Conservation (phyloP, 2,797 vertebrate genomes). For the Halcyon badia region DNA sequence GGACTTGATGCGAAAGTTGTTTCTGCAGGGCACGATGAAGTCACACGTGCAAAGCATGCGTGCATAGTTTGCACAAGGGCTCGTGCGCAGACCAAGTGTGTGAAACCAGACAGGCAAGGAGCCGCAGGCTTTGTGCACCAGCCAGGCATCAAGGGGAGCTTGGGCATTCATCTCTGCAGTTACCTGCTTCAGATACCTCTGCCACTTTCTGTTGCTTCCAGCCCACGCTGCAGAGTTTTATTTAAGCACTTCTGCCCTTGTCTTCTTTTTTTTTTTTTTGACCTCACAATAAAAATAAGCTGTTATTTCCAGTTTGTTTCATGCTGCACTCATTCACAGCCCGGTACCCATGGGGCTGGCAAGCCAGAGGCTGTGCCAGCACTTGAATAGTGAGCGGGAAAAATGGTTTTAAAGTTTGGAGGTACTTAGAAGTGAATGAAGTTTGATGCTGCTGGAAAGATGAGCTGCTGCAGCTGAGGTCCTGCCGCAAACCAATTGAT, state of each 20-base stretch:
- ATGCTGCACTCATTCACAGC: not conserved
- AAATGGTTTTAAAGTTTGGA: not conserved
- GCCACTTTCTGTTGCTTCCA: not conserved
- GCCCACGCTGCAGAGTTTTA: not conserved
- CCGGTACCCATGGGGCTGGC: not conserved
- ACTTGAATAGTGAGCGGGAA: not conserved
- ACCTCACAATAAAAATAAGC: not conserved
- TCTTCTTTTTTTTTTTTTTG: not conserved
- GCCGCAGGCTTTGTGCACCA: not conserved
- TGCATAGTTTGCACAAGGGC: not conserved
- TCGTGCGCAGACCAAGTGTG: rapidly evolving
- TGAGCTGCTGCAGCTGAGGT: not conserved
- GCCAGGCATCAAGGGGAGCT: not conserved
- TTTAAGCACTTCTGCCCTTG: not conserved
- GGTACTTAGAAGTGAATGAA: not conserved
- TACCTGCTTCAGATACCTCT: not conserved
- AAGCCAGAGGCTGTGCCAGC: not conserved
- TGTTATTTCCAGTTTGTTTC: conserved; percentile 21
- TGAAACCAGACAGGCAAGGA: not conserved
- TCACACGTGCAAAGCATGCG: rapidly evolving
- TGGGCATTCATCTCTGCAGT: not conserved
- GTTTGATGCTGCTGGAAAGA: conserved; percentile 1
- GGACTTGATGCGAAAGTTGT: rapidly evolving
- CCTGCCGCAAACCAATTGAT: not conserved
- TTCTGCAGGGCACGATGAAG: not conserved